phyloP scores from a whole-genome alignment of 2,797 vertebrate genomes.

The Sebastes hubbsi region DNA sequence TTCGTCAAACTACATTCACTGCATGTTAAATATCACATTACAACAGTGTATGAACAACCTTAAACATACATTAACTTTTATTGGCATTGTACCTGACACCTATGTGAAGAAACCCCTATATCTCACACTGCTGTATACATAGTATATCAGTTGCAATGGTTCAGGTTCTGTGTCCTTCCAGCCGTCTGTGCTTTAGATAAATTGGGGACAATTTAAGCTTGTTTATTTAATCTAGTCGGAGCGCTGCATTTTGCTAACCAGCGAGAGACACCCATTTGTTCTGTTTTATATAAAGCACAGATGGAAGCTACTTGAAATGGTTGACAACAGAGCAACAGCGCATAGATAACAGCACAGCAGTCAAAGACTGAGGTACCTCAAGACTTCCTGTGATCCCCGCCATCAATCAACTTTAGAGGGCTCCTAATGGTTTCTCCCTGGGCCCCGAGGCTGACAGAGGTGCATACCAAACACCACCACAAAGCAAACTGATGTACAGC shows the following conservation, averaged over 20 bases:
- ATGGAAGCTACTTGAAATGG: conserved; percentile 43
- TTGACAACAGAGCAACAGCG: conserved; percentile 35
- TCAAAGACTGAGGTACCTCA: conserved; percentile 65
- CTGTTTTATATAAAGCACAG: conserved; percentile 32
- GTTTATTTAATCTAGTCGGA: conserved; percentile 13
- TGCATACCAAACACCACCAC: conserved; percentile 66
- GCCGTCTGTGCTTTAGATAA: neutral
- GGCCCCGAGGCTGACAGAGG: conserved; percentile 69
- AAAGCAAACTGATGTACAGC: conserved; percentile 62
- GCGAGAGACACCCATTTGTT: conserved; percentile 22
- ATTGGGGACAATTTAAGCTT: neutral
- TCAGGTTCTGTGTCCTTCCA: neutral
- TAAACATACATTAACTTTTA: neutral
- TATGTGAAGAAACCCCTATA: neutral
- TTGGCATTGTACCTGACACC: neutral
- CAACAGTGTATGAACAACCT: neutral
- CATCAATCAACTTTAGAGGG: conserved; percentile 80
- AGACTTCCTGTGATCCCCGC: conserved; percentile 70
- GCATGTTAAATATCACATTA: neutral
- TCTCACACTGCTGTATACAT: neutral
- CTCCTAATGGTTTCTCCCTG: conserved; percentile 76
- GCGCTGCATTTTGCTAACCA: conserved; percentile 3
- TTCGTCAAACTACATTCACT: neutral
- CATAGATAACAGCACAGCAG: conserved; percentile 56
- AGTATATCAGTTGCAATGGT: neutral